Evolutionary conservation across 2,888 invertebrate species (phyloP).

Genomic region (Drosophila testacea): DNA sequence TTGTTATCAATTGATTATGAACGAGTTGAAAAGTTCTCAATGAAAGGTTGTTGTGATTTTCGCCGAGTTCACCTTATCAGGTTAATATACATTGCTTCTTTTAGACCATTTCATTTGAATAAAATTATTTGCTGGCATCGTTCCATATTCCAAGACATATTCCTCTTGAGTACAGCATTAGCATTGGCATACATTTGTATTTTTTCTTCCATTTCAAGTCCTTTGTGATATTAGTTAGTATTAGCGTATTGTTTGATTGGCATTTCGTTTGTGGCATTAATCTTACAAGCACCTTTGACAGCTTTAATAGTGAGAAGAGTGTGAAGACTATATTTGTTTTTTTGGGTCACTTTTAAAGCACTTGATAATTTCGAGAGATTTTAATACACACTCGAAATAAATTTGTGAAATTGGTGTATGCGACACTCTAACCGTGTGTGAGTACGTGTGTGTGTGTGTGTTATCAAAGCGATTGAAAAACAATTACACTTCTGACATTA

Average conservation of each 20-base stretch:
- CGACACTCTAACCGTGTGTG: not conserved
- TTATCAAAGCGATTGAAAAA: conserved; percentile 79
- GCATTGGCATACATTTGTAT: not conserved
- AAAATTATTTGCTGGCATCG: not conserved
- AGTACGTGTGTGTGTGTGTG: conserved; percentile 31
- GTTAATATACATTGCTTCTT: not conserved
- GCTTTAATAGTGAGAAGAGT: conserved; percentile 17
- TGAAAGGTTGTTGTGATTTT: conserved; percentile 26
- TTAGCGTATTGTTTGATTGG: conserved; percentile 16
- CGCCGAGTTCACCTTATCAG: conserved; percentile 14
- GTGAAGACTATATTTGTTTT: conserved; percentile 52
- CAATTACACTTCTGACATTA: conserved; percentile 77
- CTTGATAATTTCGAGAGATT: conserved; percentile 65
- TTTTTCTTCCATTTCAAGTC: conserved; percentile 1
- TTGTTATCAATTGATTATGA: conserved; percentile 34
- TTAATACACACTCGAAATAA: conserved; percentile 68
- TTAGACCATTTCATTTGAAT: not conserved
- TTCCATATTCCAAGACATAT: not conserved
- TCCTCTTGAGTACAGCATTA: not conserved
- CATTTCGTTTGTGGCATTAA: conserved; percentile 36
- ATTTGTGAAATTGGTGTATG: conserved; percentile 43
- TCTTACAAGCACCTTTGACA: conserved; percentile 32
- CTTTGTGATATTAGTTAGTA: conserved; percentile 23
- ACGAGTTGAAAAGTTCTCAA: conserved; percentile 12
- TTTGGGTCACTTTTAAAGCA: conserved; percentile 71